phyloP scores from a whole-genome alignment of 2,888 invertebrate genomes.

The Lumbricus terrestris region DNA sequence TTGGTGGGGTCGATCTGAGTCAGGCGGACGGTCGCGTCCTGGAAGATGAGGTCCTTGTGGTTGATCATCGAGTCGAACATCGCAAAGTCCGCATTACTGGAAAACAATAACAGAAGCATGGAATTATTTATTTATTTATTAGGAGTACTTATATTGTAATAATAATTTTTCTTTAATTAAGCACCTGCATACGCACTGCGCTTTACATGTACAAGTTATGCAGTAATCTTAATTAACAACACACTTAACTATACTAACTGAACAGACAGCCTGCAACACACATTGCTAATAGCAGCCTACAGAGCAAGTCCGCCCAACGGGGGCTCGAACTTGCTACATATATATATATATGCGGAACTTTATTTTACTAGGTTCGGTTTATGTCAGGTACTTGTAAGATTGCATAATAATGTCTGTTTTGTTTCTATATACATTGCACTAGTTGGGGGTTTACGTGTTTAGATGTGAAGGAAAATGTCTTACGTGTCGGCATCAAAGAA shows the following conservation, averaged over 20 bases:
- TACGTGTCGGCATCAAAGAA: conserved; percentile 74
- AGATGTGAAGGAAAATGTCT: not conserved
- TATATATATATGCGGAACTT: not conserved
- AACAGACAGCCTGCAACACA: no score
- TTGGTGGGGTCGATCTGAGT: conserved; percentile 69
- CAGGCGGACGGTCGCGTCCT: conserved; percentile 88
- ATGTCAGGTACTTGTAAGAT: not conserved
- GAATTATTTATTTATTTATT: no score
- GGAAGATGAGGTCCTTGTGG: conserved; percentile 89
- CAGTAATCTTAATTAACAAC: no score
- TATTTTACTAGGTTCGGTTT: not conserved
- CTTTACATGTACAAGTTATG: no score
- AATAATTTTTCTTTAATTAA: no score
- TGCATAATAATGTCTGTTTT: not conserved
- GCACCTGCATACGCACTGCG: no score
- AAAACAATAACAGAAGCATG: conserved; percentile 13
- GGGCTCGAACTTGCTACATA: no score
- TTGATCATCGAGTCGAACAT: conserved; percentile 81
- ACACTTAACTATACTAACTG: no score
- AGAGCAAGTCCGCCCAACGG: no score
- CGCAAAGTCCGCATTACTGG: conserved; percentile 68
- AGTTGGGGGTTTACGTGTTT: not conserved
- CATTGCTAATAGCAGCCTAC: no score
- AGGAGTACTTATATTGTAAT: no score
- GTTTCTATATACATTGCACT: not conserved